phyloP scores from a whole-genome alignment of 2,888 invertebrate species.

The Temnothorax rugatulus region DNA sequence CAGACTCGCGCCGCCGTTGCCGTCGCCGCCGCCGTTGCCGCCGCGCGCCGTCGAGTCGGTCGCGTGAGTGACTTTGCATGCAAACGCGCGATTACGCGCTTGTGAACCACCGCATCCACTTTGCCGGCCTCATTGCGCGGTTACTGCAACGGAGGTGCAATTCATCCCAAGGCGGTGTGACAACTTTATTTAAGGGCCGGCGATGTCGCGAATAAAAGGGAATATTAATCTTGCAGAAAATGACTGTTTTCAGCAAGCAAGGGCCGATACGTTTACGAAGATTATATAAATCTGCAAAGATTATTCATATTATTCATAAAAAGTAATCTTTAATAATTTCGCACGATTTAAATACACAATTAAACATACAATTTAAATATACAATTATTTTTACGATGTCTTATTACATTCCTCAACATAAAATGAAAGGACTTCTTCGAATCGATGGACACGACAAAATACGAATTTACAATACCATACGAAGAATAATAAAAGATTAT shows the following conservation, averaged over 20 bases:
- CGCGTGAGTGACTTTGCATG: conserved; percentile 49
- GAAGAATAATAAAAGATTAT: background rate
- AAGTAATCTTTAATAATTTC: conserved; percentile 1
- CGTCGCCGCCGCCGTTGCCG: background rate
- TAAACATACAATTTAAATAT: background rate
- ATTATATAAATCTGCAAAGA: background rate
- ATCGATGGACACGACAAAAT: background rate
- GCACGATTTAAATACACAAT: background rate
- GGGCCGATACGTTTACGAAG: background rate
- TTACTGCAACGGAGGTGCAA: conserved; percentile 33
- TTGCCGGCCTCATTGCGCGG: conserved; percentile 30
- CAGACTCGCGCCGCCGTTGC: conserved; percentile 15
- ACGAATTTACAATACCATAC: background rate
- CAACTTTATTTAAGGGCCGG: conserved; percentile 38
- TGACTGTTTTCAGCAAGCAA: background rate
- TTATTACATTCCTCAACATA: background rate
- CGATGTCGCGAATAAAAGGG: background rate
- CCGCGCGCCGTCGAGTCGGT: background rate
- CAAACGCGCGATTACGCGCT: conserved; percentile 37
- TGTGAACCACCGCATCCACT: background rate
- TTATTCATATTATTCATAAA: conserved; percentile 17
- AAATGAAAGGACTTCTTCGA: background rate
- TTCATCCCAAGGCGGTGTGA: conserved; percentile 33
- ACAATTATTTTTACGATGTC: background rate
- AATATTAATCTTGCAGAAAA: conserved; percentile 6